phyloP scores from a whole-genome alignment of 2,797 vertebrate species.

The Acipenser ruthenus region DNA sequence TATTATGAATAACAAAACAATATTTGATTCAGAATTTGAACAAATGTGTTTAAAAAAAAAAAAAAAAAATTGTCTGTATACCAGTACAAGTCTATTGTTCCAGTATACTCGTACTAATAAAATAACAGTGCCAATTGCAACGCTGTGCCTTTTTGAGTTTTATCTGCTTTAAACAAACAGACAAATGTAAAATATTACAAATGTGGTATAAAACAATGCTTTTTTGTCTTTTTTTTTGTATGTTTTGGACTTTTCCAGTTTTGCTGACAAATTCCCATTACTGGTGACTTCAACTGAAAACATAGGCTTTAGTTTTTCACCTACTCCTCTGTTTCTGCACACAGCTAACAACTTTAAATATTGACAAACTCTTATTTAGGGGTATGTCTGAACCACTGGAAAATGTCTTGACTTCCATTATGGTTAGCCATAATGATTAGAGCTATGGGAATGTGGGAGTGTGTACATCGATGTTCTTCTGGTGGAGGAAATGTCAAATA shows the following conservation, averaged over 20 bases:
- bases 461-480: too few relatives aligned
- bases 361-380: too few relatives aligned
- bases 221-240: background rate
- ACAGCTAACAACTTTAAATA: too few relatives aligned
- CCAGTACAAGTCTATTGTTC: conserved; percentile 87
- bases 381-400: too few relatives aligned
- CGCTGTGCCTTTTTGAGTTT: conserved; percentile 22
- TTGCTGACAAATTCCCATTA: too few relatives aligned
- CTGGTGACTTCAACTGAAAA: too few relatives aligned
- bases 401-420: too few relatives aligned
- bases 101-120: conserved; percentile 92
- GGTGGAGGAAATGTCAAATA: too few relatives aligned
- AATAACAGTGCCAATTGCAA: conserved; percentile 88
- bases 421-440: too few relatives aligned
- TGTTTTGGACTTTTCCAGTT: background rate
- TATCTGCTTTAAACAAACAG: conserved; percentile 13
- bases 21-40: conserved; percentile 95
- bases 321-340: too few relatives aligned
- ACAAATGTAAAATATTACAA: background rate
- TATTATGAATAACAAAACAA: conserved; percentile 84
- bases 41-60: conserved; percentile 78
- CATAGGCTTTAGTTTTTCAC: too few relatives aligned
- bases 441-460: too few relatives aligned
- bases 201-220: background rate
- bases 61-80: conserved; percentile 80